Base-by-base conservation (phyloP, 2,888 invertebrate species). In the Eilema depressum region DNA sequence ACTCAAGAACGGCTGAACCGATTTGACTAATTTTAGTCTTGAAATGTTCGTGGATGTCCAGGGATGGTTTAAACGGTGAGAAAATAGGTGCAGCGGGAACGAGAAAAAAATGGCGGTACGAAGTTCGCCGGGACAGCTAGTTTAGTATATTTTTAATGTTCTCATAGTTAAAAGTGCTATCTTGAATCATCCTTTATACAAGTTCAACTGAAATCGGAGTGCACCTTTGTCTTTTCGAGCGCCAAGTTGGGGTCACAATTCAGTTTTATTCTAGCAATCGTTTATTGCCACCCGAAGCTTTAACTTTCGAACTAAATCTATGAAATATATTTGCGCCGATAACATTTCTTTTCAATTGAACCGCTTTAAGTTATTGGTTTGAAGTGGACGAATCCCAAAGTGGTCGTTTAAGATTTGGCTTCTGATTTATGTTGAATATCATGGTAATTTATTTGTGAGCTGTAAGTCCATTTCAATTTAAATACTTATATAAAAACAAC, bases 261-360 rank as follows among this genome's bases (percentile, higher is more conserved):
- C 89, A 89, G 84, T 86, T 88, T 89, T 87, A 90, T 89, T 84
- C 88, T 77, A 64, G 88, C 87, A 85, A 90, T 90, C 87, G 86
- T 80, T 89, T 88, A 86, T 83, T 82, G 85, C 74, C 76, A 77
- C 79, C 81, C 82, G 70, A 75, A 76, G 78, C 75, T 80, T 79
- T 79, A 81, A 84, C 82, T 84, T 85, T 80, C 70, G 78, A 79
- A 80, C 78, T 70, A 81, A 80, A 82, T 82, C 80, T 75, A 79
- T 81, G 74, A 83, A 81, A 83, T 82, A 82, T 79, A 61, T 53
- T 78, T 76, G 68, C 68, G 25, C 17, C 72, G 79, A 77, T 75
- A 77, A 70, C 69, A 66, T 74, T 76, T 76, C 73, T 77, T 77
- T 76, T 80, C 74, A 73, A 80, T 83, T 80, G 75, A 75, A 82